phyloP scores from a whole-genome alignment of 2,797 vertebrate species.

The Rhynchonycteris naso region DNA sequence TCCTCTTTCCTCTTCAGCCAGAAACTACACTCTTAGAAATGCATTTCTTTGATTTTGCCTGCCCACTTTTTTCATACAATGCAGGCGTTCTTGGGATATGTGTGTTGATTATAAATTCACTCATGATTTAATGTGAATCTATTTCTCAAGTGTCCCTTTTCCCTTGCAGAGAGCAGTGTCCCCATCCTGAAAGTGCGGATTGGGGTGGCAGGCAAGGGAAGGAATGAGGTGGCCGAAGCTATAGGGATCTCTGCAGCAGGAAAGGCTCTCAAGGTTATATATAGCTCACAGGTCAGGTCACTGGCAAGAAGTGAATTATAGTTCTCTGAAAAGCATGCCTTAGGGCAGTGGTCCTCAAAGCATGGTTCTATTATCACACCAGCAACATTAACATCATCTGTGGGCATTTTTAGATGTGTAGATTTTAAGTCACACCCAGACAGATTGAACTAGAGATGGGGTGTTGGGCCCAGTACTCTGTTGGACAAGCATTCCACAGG shows the following conservation, averaged over 20 bases:
- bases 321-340: not conserved
- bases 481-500: not conserved
- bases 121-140: rapidly evolving
- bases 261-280: too few relatives aligned
- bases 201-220: rapidly evolving
- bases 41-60: not conserved
- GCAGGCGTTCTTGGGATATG: too few relatives aligned
- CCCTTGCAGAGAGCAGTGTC: rapidly evolving
- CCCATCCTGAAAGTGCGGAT: rapidly evolving
- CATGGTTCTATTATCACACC: rapidly evolving
- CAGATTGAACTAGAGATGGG: not conserved
- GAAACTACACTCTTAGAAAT: rapidly evolving
- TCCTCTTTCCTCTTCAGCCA: not conserved
- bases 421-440: too few relatives aligned
- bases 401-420: not conserved
- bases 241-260: rapidly evolving
- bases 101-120: rapidly evolving
- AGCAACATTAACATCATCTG: rapidly evolving
- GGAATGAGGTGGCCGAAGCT: rapidly evolving
- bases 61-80: not conserved
- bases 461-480: rapidly evolving
- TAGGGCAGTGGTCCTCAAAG: not conserved
- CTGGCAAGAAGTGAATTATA: rapidly evolving
- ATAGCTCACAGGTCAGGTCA: not conserved
- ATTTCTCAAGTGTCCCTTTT: rapidly evolving